Base-by-base conservation (phyloP, 1,140 invertebrate species). In the Dreissena polymorpha region DNA sequence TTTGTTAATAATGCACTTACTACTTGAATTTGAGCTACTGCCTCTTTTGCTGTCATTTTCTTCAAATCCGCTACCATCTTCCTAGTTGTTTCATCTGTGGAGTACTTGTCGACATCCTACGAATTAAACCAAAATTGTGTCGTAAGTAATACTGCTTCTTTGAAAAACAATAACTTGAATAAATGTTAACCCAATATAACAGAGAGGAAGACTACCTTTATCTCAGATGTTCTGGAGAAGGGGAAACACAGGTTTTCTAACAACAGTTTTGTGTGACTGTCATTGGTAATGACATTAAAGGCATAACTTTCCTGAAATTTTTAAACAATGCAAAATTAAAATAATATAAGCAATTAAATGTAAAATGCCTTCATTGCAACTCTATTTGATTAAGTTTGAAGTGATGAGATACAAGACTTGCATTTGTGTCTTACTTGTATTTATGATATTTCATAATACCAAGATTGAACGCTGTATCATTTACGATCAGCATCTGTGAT, bases 1-100 rank as follows among this genome's bases (percentile, higher is more conserved):
- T 39, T 39, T 39, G 8, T 39, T 39, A 39, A 39, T 39, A 39
- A 50, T 51, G 18, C 0, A 63, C 69, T 23, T 80, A 80, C 78
- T 29, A 72, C 78, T 64, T 80, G 78, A 14, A 80, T 23, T 27
- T 80, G 68, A 10, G 78, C 21, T 57, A 72, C 25, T 6, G 69
- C 25, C 23, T 65, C 68, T 18, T 50, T 63, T 23, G 69, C 78
- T n/a, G 55, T 60, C 0, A 29, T n/a, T 63, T 60, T 27, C 29
- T 80, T 71, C 18, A 80, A 27, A 18, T 72, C 29, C 0, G 13
- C 25, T 5, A 80, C 16, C 67, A 80, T 23, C 18, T 51, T 53
- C 18, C 18, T 78, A 10, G 64, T 77, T 1, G 67, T 25, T 5
- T 68, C 75, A 68, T 69, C 75, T 5, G 55, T 10, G n/a, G 53